These are phyloP conservation scores for Drosophila nr. fundita DNA, from an alignment of 2,888 invertebrate genomes.

Conservation along the genomic window DNA sequence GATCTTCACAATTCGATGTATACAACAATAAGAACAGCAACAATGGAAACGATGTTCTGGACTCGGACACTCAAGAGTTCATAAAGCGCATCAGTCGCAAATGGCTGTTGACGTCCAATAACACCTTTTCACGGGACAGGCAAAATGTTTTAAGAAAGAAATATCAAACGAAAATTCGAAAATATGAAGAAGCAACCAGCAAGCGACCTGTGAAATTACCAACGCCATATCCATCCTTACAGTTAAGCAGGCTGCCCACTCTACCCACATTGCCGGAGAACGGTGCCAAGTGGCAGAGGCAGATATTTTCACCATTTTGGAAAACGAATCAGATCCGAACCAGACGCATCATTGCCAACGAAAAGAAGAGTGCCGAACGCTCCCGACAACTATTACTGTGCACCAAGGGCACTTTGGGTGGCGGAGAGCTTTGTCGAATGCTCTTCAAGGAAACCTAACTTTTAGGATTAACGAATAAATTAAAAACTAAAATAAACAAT, in stretches of 20 bases:
- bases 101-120: conserved; percentile 1
- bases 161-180: conserved; percentile 1
- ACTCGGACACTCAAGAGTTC: conserved; percentile 8
- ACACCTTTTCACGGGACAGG: not conserved
- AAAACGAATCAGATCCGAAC: conserved; percentile 61
- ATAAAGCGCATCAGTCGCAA: conserved; percentile 15
- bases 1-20: conserved; percentile 2
- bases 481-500: conserved; percentile 1
- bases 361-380: conserved; percentile 76
- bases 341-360: conserved; percentile 76
- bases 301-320: conserved; percentile 24
- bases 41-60: conserved; percentile 6
- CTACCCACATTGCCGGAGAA: not conserved
- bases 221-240: conserved; percentile 14
- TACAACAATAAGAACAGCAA: conserved; percentile 1
- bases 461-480: not conserved
- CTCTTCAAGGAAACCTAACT: conserved; percentile 73
- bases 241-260: not conserved
- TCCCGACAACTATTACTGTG: conserved; percentile 75
- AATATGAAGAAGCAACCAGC: not conserved
- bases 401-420: conserved; percentile 58
- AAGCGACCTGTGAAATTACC: conserved; percentile 1
- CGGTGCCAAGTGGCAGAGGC: conserved; percentile 7
- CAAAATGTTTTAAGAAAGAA: not conserved
- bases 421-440: conserved; percentile 79